phyloP scores from a whole-genome alignment of 2,888 invertebrate species.

The Lithophane ornitopus region DNA sequence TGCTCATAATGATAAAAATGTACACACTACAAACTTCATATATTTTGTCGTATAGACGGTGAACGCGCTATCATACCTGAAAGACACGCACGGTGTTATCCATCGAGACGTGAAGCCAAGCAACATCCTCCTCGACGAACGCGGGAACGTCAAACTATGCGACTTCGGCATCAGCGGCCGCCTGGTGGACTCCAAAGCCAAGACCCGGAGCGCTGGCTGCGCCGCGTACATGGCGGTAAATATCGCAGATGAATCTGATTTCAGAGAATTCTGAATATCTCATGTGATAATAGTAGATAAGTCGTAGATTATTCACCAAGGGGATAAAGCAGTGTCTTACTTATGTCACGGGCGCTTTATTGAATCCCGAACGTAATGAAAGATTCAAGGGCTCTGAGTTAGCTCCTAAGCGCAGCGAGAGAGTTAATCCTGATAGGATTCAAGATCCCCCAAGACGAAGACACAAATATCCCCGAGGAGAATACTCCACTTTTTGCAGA shows the following conservation, averaged over 20 bases:
- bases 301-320: too few relatives aligned
- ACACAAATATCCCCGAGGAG: too few relatives aligned
- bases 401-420: too few relatives aligned
- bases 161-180: conserved; percentile 99
- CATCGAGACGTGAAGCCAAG: conserved; percentile 99
- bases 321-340: too few relatives aligned
- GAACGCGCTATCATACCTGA: conserved; percentile 98
- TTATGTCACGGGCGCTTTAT: too few relatives aligned
- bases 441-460: too few relatives aligned
- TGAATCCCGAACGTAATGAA: too few relatives aligned
- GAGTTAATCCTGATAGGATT: too few relatives aligned
- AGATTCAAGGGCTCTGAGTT: too few relatives aligned
- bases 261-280: too few relatives aligned
- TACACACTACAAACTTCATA: neutral
- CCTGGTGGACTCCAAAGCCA: conserved; percentile 99
- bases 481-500: too few relatives aligned
- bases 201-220: conserved; percentile 98
- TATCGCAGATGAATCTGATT: conserved; percentile 69
- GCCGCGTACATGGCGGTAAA: conserved; percentile 99
- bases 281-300: neutral
- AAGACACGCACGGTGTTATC: conserved; percentile 99
- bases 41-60: conserved; percentile 93
- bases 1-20: neutral
- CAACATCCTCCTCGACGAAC: conserved; percentile 98
- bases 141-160: conserved; percentile 98